Percentiles rank a stretch among this genome's conserved stretches.
phyloP scores from a whole-genome alignment of 2,888 invertebrate genomes.

The Drosophila pseudotakahashii region DNA sequence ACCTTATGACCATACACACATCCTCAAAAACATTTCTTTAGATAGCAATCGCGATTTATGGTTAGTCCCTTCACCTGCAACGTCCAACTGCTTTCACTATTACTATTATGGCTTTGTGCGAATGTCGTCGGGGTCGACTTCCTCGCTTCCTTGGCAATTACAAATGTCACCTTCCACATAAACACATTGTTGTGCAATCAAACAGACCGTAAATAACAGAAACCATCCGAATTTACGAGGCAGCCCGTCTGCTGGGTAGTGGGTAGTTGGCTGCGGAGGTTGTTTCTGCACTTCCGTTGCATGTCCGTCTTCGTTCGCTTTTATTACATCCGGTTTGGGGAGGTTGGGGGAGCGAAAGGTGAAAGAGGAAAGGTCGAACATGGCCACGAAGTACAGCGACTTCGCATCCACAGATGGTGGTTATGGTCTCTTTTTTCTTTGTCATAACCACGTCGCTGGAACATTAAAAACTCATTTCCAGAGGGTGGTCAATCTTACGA shows the following conservation, averaged over 20 bases:
- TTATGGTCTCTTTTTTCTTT: background rate
- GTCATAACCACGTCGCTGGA: slow-evolving; percentile 39
- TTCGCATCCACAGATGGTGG: slow-evolving; percentile 16
- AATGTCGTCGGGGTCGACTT: slow-evolving; percentile 31
- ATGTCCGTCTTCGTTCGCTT: slow-evolving; percentile 53
- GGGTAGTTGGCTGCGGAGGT: slow-evolving; percentile 21
- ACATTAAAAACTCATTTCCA: slow-evolving; percentile 47
- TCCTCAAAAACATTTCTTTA: slow-evolving; percentile 2
- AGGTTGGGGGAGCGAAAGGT: background rate
- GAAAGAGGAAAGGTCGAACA: slow-evolving; percentile 7
- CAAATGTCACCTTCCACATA: slow-evolving; percentile 56
- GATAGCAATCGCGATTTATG: slow-evolving; percentile 45
- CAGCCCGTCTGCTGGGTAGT: slow-evolving; percentile 5
- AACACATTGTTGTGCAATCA: slow-evolving; percentile 68
- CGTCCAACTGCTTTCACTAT: slow-evolving; percentile 3
- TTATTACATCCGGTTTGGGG: slow-evolving; percentile 47
- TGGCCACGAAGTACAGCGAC: slow-evolving; percentile 20
- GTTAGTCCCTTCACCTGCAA: slow-evolving; percentile 16
- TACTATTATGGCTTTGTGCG: slow-evolving; percentile 19
- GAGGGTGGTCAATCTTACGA: slow-evolving; percentile 11
- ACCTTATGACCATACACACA: background rate
- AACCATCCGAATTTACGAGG: slow-evolving; percentile 45
- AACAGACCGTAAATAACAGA: slow-evolving; percentile 59
- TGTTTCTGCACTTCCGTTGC: slow-evolving; percentile 69
- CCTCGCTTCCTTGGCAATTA: slow-evolving; percentile 49